Evolutionary conservation across 2,888 invertebrate genomes (phyloP).

Genomic region (Ganaspis brasiliensis): DNA sequence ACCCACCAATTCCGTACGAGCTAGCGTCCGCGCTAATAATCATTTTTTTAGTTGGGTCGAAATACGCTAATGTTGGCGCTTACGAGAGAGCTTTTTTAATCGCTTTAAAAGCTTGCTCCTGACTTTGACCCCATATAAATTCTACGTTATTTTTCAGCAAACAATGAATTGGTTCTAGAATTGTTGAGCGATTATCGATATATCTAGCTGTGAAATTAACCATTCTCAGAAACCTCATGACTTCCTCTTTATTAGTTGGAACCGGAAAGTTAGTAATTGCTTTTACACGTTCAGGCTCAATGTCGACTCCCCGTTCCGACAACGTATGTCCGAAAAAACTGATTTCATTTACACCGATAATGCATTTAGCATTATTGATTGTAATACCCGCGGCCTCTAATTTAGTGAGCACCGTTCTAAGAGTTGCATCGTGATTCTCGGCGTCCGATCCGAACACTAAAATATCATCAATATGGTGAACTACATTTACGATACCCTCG

Average conservation of each 20-base stretch:
- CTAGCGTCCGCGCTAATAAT: conserved; percentile 70
- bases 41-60: conserved; percentile 58
- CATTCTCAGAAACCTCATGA: conserved; percentile 62
- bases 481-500: too few relatives aligned
- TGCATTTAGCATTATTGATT: conserved; percentile 53
- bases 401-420: conserved; percentile 61
- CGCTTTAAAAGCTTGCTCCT: conserved; percentile 63
- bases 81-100: conserved; percentile 70
- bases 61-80: conserved; percentile 69
- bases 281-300: conserved; percentile 57
- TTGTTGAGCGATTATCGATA: conserved; percentile 62
- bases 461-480: too few relatives aligned
- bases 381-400: conserved; percentile 63
- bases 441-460: too few relatives aligned
- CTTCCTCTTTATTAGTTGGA: conserved; percentile 60
- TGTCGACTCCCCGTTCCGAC: conserved; percentile 57
- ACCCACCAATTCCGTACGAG: too few relatives aligned
- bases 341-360: neutral
- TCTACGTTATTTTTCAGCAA: conserved; percentile 58
- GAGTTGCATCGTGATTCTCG: too few relatives aligned
- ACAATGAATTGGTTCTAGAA: conserved; percentile 60
- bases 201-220: conserved; percentile 63
- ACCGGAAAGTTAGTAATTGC: conserved; percentile 60
- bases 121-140: conserved; percentile 63
- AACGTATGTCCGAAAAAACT: conserved; percentile 55